Evolutionary conservation across 2,113 vertebrate species (phyloP), one percentile per base, ranked within the genome.

Genomic region (Triplophysa dalaica): DNA sequence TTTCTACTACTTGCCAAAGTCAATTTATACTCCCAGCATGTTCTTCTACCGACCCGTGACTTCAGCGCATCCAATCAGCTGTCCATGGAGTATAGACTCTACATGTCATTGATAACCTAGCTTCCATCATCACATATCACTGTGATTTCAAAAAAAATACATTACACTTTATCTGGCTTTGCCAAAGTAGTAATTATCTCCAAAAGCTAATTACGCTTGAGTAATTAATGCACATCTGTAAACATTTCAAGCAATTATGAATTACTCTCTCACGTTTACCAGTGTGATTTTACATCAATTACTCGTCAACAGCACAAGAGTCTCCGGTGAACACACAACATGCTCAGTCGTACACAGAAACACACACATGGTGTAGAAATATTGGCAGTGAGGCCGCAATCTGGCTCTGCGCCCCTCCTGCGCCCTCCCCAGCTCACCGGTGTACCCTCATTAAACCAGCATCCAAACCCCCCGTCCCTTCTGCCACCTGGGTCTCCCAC

Each of bases 11-110:
- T 79, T 85, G 85, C 88, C 89, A 89, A 89, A 92, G 89, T 91
- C 89, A 90, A 91, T 93, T 90, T 89, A 48, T 90, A 87, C 87
- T 91, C 91, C 58, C 91, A 90, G 90, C 87, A 5, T 89, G 90
- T 86, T 88, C 85, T 83, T 87, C 89, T 91, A 85, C 88, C 78
- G 75, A 90, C 86, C 85, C 86, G 87, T 83, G 79, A 89, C 91
- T 91, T 88, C 85, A 89, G 87, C 84, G 91, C 92, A 92, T 91
- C 89, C 87, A 90, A 92, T 94, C 92, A 91, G 88, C 89, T 89
- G 88, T 90, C 86, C 22, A 17, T 82, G 82, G 84, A 87, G 90
- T 87, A 88, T 86, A 90, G 83, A 90, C 86, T 86, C 86, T 88
- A 86, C 85, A 77, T 91, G 89, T 90, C 90, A 88, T 82, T 33